Conservation (phyloP, 2,113 vertebrate species). For the Odontophorus gujanensis region DNA sequence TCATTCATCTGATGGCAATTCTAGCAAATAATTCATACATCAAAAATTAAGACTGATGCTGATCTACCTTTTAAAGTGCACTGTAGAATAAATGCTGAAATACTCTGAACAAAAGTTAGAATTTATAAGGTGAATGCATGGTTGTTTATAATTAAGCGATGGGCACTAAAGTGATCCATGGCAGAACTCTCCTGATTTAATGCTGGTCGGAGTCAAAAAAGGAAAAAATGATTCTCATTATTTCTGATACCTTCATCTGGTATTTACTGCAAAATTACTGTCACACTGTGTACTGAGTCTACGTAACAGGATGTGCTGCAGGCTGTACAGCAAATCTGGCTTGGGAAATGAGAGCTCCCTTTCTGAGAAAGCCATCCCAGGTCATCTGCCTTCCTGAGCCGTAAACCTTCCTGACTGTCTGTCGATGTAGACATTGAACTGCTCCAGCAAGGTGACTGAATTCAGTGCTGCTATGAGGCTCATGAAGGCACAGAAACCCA, state of each 20-base stretch:
- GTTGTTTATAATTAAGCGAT: background rate
- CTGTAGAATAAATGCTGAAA: background rate
- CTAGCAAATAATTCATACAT: background rate
- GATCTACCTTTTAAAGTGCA: background rate
- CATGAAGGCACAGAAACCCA: slow-evolving; percentile 12
- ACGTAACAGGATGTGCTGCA: background rate
- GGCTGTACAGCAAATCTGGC: background rate
- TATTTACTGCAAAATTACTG: slow-evolving; percentile 16
- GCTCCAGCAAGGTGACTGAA: slow-evolving; percentile 51
- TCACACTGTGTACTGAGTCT: background rate
- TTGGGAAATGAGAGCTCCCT: background rate
- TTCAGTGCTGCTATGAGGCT: slow-evolving; percentile 3
- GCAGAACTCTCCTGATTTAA: background rate
- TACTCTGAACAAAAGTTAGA: background rate
- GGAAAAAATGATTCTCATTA: background rate
- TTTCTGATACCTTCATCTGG: background rate
- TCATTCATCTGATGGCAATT: background rate
- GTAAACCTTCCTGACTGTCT: slow-evolving; percentile 8
- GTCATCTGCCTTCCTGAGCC: background rate
- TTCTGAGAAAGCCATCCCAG: slow-evolving; percentile 27
- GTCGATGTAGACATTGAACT: background rate
- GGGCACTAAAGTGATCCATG: background rate
- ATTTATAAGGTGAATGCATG: background rate
- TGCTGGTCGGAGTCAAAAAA: fast-evolving
- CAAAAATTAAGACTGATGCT: background rate